Base-by-base conservation (phyloP, 2,113 vertebrate species). In the Dipodomys ordii region DNA sequence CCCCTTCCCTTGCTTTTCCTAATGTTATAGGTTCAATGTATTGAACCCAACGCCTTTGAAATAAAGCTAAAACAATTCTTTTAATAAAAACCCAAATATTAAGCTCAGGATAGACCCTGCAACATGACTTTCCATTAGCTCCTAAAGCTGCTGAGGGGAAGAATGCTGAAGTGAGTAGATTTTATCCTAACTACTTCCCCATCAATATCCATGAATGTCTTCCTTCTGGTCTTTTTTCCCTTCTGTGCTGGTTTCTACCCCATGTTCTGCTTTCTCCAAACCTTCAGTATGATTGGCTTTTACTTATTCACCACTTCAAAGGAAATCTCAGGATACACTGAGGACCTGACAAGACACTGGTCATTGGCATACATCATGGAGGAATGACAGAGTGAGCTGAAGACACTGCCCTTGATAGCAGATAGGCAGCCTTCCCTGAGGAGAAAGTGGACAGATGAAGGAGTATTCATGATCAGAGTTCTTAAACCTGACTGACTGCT, bases 11-110 rank as follows among this genome's bases (percentile, higher is more conserved):
- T 53, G 49, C 49, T 53, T 53, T 53, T 53, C 49, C 12, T 53
- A 53, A 53, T 53, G 49, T 53, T 53, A 7, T 53, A 53, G 12
- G 49, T 12, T 53, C n/a, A n/a, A 53, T 13, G 12, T 11, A 53
- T 53, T 53, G 49, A 53, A 53, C 49, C 49, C 20, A 86, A 83
- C 28, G 39, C 46, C 27, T 96, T 93, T 85, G 64, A 87, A 81
- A 64, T 76, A 83, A 92, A 94, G 67, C 57, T 62, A 93, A 88
- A 53, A 20, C 49, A 62, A 16, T 69, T 65, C 69, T 83, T 83
- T 86, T 77, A 3, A 79, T 32, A 49, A 39, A 4, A 65, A 78
- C 39, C 7, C 67, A 91, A 74, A 81, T 39, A 57, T 86, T 87
- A 83, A 77, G 62, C 81, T 92, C 0, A 53, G 30, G 25, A 22